These are phyloP conservation scores for Pocillopora meandrina DNA, from an alignment of 92 coral and sea anemone genomes.

Conservation along the genomic window DNA sequence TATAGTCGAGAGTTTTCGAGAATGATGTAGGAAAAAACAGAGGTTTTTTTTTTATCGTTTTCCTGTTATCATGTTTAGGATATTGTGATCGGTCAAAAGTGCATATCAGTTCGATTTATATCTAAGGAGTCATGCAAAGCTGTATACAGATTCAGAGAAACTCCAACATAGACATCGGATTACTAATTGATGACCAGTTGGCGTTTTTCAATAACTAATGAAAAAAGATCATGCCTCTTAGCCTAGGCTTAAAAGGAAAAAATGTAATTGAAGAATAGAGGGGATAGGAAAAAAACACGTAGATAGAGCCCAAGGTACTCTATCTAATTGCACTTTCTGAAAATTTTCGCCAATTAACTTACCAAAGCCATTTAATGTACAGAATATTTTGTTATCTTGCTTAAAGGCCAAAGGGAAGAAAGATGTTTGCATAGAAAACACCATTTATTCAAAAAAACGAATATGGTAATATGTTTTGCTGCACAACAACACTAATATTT, in stretches of 20 bases:
- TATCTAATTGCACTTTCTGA: not conserved
- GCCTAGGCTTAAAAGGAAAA: not conserved
- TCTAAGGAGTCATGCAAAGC: too few species aligned
- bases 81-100: too few species aligned
- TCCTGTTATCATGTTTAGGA: too few species aligned
- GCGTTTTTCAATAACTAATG: not conserved
- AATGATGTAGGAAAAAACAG: too few species aligned
- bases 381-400: not conserved
- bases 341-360: slow-evolving; percentile 5
- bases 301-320: not conserved
- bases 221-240: not conserved
- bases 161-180: too few species aligned
- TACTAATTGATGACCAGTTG: too few species aligned
- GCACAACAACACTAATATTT: not conserved
- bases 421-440: not conserved
- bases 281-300: not conserved
- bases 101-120: too few species aligned
- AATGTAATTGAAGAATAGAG: not conserved
- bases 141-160: too few species aligned
- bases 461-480: not conserved
- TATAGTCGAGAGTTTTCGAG: too few species aligned
- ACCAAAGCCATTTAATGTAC: not conserved
- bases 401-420: not conserved
- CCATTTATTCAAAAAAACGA: not conserved
- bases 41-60: too few species aligned